phyloP scores from a whole-genome alignment of 2,888 invertebrate genomes.

The Sympetrum striolatum region DNA sequence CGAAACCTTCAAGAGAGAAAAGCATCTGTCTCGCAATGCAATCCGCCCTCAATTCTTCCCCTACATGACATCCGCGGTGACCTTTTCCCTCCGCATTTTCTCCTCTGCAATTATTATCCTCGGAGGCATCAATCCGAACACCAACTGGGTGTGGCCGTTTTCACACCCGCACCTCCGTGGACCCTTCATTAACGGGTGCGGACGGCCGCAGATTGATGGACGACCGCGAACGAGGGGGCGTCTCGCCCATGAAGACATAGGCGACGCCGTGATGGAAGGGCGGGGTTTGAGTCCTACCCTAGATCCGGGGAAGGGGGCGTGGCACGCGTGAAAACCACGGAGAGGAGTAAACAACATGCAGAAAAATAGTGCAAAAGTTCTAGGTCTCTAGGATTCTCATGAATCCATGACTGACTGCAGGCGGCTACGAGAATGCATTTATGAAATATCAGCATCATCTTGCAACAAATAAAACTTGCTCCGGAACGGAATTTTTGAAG shows the following conservation, averaged over 20 bases:
- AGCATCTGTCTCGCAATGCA: not conserved
- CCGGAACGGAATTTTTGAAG: too few relatives aligned
- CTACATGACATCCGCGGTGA: not conserved
- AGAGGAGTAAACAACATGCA: not conserved
- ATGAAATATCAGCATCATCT: too few relatives aligned
- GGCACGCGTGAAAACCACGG: not conserved
- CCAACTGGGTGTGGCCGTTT: not conserved
- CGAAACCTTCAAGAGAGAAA: too few relatives aligned
- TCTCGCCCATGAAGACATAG: not conserved
- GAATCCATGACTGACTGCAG: too few relatives aligned
- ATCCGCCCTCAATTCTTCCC: not conserved
- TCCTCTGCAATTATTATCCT: not conserved
- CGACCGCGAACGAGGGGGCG: not conserved
- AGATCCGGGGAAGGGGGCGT: not conserved
- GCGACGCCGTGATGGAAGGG: not conserved
- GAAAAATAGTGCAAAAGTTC: too few relatives aligned
- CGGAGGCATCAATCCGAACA: not conserved
- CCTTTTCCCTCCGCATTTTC: not conserved
- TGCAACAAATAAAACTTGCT: too few relatives aligned
- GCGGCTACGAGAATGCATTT: too few relatives aligned
- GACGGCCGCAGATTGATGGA: not conserved
- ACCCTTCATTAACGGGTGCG: conserved; percentile 1
- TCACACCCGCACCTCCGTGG: not conserved
- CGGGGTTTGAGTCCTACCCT: not conserved
- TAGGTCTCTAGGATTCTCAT: too few relatives aligned